Evolutionary conservation across 2,888 invertebrate genomes (phyloP).

Genomic region (Himalopsyche tibetana): DNA sequence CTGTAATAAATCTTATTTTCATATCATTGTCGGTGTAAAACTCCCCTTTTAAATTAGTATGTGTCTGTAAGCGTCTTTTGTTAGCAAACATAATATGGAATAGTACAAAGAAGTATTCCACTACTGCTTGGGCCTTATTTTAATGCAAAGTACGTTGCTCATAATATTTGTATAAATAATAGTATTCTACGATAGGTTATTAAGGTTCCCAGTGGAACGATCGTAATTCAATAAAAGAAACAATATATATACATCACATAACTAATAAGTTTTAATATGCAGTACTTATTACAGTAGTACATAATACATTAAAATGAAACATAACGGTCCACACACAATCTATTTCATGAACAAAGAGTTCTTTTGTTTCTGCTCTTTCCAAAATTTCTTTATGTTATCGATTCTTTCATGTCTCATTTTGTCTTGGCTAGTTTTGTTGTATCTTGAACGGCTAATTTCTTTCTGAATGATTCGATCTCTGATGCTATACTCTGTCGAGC

Average conservation of each 20-base stretch:
- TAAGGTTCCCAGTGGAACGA: conserved; percentile 3
- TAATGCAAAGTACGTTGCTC: conserved; percentile 44
- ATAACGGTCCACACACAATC: too few species aligned
- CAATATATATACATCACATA: neutral
- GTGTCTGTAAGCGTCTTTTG: conserved; percentile 24
- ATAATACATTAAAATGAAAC: too few species aligned
- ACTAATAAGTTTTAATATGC: too few species aligned
- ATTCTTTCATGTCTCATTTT: too few species aligned
- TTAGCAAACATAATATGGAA: conserved; percentile 39
- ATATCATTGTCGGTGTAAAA: neutral
- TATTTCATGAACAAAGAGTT: too few species aligned
- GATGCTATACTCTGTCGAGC: too few species aligned
- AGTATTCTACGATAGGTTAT: conserved; percentile 7
- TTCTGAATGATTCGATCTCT: too few species aligned
- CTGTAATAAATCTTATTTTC: neutral
- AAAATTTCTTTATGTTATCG: too few species aligned
- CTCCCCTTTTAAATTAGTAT: neutral
- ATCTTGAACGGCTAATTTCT: too few species aligned
- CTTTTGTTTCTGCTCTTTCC: too few species aligned
- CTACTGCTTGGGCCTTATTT: conserved; percentile 49
- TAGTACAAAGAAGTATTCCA: conserved; percentile 49
- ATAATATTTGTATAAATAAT: conserved; percentile 15
- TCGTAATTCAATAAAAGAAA: neutral
- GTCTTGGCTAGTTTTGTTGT: too few species aligned
- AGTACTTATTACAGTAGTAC: too few species aligned